Conservation (phyloP, 2,888 invertebrate species). For the Metalampra italica region DNA sequence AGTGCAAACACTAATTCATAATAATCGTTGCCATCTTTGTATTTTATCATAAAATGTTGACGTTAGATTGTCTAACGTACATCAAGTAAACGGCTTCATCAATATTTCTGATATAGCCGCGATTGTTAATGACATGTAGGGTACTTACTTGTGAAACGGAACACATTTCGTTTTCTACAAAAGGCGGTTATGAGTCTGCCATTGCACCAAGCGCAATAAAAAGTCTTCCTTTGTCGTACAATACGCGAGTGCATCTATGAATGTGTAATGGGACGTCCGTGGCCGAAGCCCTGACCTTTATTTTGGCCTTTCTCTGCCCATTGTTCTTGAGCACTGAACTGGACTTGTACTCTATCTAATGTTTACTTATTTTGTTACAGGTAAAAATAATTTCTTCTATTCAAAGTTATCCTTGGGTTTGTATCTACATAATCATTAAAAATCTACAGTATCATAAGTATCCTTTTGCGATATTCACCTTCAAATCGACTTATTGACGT, state of each 20-base stretch:
- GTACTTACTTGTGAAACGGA: too few relatives aligned
- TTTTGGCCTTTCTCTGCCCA: constrained; percentile 57
- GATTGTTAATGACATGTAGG: too few relatives aligned
- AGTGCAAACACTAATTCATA: too few relatives aligned
- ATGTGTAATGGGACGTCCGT: constrained; percentile 55
- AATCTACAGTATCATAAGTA: too few relatives aligned
- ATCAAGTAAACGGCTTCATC: too few relatives aligned
- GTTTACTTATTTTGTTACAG: constrained; percentile 47
- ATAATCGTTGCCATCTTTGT: too few relatives aligned
- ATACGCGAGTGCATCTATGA: constrained; percentile 60
- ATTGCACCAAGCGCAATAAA: neutral
- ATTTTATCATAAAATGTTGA: too few relatives aligned
- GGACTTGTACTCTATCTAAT: constrained; percentile 43
- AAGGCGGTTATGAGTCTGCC: neutral
- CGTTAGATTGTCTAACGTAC: too few relatives aligned
- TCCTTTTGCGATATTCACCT: too few relatives aligned
- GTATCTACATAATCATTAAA: neutral
- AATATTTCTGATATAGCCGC: too few relatives aligned
- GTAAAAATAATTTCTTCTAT: constrained; percentile 13
- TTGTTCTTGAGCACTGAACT: constrained; percentile 42
- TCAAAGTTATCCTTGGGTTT: neutral
- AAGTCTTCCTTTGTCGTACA: constrained; percentile 47
- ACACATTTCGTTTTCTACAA: too few relatives aligned
- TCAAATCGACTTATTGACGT: too few relatives aligned
- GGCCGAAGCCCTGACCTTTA: constrained; percentile 60